Evolutionary conservation across 1,140 invertebrate species (phyloP).

Genomic region (Atopsyche davidsoni): DNA sequence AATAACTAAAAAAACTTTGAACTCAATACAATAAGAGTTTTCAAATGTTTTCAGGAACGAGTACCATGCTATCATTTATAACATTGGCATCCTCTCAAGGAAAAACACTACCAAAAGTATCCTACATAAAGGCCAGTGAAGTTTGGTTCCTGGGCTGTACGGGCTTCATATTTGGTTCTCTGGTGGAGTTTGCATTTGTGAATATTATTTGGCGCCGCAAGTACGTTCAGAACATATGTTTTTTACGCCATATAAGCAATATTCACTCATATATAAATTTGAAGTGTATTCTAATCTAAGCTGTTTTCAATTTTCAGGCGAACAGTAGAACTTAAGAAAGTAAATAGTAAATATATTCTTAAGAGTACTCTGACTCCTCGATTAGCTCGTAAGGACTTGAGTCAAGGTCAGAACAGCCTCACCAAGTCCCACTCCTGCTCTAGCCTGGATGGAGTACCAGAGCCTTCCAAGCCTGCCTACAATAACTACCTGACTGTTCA

Average conservation of each 20-base stretch:
- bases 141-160: slow-evolving; percentile 85
- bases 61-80: slow-evolving; percentile 81
- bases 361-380: slow-evolving; percentile 76
- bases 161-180: slow-evolving; percentile 75
- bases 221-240: slow-evolving; percentile 50
- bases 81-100: slow-evolving; percentile 76
- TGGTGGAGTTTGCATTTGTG: slow-evolving; percentile 86
- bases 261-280: background rate
- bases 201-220: slow-evolving; percentile 82
- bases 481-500: slow-evolving; percentile 70
- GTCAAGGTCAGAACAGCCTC: slow-evolving; percentile 47
- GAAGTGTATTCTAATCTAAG: background rate
- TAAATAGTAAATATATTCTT: slow-evolving; percentile 76
- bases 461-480: slow-evolving; percentile 42
- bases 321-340: slow-evolving; percentile 74
- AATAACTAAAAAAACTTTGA: too few species aligned
- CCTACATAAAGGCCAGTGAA: slow-evolving; percentile 86
- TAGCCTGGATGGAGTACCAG: slow-evolving; percentile 53
- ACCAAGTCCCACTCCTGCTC: slow-evolving; percentile 66
- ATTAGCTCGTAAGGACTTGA: slow-evolving; percentile 57
- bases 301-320: slow-evolving; percentile 52
- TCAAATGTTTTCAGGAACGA: slow-evolving; percentile 63
- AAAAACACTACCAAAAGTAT: slow-evolving; percentile 79
- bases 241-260: background rate
- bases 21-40: too few species aligned